Percentiles rank a stretch among this genome's conserved stretches.
phyloP scores from a whole-genome alignment of 1,140 invertebrate genomes.

The Tetranychus cinnabarinus region DNA sequence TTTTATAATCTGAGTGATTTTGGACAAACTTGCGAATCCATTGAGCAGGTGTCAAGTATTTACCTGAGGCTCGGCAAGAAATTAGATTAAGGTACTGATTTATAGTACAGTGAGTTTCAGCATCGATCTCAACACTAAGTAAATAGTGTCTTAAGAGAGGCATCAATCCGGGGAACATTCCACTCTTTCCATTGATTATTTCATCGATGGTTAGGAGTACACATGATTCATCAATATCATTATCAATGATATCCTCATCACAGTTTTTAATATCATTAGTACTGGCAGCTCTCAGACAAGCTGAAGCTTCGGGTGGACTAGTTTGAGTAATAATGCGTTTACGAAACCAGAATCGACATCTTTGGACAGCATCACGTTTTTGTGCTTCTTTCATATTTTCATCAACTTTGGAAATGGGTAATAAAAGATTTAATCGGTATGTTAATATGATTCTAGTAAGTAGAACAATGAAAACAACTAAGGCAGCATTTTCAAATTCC shows the following conservation, averaged over 20 bases:
- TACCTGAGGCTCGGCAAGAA: conserved; percentile 59
- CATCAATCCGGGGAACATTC: conserved; percentile 77
- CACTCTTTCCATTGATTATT: conserved; percentile 89
- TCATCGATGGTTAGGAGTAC: conserved; percentile 66
- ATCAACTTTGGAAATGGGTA: conserved; percentile 89
- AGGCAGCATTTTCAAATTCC: conserved; percentile 98
- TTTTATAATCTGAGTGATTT: conserved; percentile 61
- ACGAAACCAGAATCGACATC: conserved; percentile 74
- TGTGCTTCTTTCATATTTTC: conserved; percentile 93
- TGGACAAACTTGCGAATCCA: conserved; percentile 81
- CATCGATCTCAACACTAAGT: conserved; percentile 76
- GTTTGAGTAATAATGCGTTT: conserved; percentile 39
- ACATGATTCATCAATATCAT: conserved; percentile 4
- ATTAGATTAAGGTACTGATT: conserved; percentile 90
- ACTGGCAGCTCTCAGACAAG: conserved; percentile 6
- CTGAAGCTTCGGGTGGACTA: conserved; percentile 17
- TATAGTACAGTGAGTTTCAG: conserved; percentile 86
- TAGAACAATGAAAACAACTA: conserved; percentile 92
- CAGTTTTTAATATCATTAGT: neutral
- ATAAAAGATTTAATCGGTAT: conserved; percentile 82
- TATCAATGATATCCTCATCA: neutral
- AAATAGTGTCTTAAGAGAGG: conserved; percentile 81
- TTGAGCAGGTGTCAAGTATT: conserved; percentile 56
- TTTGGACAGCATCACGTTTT: conserved; percentile 54
- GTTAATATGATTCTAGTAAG: conserved; percentile 88